Percentiles rank a stretch among this genome's conserved stretches.
Evolutionary conservation across 2,797 vertebrate genomes (phyloP).

Genomic region (Coilia nasus): DNA sequence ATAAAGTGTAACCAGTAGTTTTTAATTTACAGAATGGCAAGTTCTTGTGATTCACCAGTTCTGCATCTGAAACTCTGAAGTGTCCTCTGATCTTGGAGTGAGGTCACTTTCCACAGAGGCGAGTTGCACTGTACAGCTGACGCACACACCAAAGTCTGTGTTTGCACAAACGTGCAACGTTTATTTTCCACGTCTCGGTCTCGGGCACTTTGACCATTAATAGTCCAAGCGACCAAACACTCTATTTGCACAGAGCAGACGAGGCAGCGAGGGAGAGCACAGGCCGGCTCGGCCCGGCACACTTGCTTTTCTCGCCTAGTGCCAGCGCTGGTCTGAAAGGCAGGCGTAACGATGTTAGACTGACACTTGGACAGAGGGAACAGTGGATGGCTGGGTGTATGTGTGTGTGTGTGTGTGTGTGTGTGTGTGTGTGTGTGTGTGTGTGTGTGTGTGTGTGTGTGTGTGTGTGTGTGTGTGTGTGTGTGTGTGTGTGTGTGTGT

Average conservation of each 20-base stretch:
- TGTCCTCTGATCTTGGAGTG: not conserved
- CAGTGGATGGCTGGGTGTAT: not conserved
- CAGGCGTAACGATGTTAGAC: not conserved
- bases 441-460: too few relatives aligned
- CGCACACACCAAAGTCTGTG: not conserved
- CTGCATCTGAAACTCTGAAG: not conserved
- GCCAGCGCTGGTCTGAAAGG: not conserved
- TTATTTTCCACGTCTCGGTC: constrained; percentile 1
- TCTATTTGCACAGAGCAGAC: not conserved
- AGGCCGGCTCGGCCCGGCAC: not conserved
- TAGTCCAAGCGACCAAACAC: not conserved
- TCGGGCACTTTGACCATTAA: not conserved
- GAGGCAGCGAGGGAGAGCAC: not conserved
- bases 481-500: not conserved
- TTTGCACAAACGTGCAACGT: not conserved
- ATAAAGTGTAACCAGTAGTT: not conserved
- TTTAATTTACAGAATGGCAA: not conserved
- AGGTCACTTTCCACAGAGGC: constrained; percentile 15
- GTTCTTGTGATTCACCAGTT: not conserved
- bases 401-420: too few relatives aligned
- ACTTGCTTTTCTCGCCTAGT: not conserved
- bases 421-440: too few relatives aligned
- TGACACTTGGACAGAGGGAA: constrained; percentile 9
- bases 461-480: not conserved
- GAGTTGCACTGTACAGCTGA: not conserved